These are phyloP conservation scores for Antitype chi DNA, from an alignment of 2,888 invertebrate species.

Conservation along the genomic window DNA sequence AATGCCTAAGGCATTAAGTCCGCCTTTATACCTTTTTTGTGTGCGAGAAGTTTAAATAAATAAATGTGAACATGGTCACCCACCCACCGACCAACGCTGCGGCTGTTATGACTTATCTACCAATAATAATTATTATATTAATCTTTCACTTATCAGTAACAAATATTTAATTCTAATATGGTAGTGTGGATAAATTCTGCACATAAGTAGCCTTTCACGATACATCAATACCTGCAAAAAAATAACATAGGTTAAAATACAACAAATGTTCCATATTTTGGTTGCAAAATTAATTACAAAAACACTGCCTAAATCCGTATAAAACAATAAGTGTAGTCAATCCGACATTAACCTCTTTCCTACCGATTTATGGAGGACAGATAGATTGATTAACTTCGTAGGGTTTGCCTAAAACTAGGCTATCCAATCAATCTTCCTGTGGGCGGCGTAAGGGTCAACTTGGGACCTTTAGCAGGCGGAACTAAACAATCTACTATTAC, in stretches of 20 bases:
- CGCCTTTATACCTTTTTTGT: too few species aligned
- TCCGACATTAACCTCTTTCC: constrained; percentile 33
- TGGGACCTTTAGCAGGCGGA: constrained; percentile 46
- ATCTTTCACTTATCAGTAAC: too few species aligned
- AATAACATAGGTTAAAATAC: too few species aligned
- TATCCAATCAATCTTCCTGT: constrained; percentile 50
- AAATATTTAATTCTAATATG: too few species aligned
- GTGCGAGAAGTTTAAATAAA: too few species aligned
- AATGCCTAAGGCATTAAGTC: too few species aligned
- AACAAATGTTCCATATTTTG: background rate
- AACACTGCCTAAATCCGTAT: background rate
- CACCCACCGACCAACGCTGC: background rate
- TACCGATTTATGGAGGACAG: constrained; percentile 46
- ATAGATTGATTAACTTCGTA: constrained; percentile 54
- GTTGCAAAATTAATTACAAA: background rate
- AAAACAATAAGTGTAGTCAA: constrained; percentile 49
- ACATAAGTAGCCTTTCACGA: background rate
- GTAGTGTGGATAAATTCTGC: background rate
- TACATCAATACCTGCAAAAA: background rate
- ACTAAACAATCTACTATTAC: constrained; percentile 44
- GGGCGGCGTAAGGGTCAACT: constrained; percentile 42
- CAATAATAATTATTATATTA: too few species aligned
- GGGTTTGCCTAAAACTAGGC: constrained; percentile 57
- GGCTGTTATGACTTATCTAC: background rate
- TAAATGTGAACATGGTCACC: too few species aligned